Evolutionary conservation across 2,888 invertebrate species (phyloP).

Genomic region (Entomobrya multifasciata): DNA sequence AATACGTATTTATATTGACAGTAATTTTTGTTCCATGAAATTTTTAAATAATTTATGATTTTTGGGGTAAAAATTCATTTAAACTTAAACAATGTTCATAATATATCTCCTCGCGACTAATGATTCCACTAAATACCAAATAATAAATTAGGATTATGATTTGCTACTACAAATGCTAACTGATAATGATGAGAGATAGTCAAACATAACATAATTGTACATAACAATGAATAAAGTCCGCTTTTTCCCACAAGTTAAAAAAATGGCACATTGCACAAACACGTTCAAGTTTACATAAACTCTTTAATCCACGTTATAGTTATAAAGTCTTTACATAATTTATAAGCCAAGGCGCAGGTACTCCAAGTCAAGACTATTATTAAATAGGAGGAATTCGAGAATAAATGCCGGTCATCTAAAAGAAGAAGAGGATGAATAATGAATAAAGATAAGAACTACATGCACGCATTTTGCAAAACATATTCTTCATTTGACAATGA

Average conservation of each 20-base stretch:
- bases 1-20: no score
- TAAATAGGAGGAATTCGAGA: not conserved
- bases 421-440: constrained; percentile 20
- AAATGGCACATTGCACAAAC: not conserved
- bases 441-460: not conserved
- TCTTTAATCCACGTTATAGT: not conserved
- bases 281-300: not conserved
- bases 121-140: no score
- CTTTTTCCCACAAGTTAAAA: not conserved
- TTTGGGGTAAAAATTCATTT: no score
- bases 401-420: not conserved
- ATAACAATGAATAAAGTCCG: not conserved
- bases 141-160: no score
- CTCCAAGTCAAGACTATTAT: constrained; percentile 9
- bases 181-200: no score
- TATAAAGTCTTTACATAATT: not conserved
- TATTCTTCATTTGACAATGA: constrained; percentile 1
- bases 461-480: constrained; percentile 15
- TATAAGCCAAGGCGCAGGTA: constrained; percentile 17
- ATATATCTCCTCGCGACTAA: no score
- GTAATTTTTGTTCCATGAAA: no score
- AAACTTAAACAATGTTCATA: no score
- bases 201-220: no score
- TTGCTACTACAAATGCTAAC: no score
- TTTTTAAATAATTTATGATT: no score